Conservation (phyloP, 2,888 invertebrate species). For the Mythimna loreyi region DNA sequence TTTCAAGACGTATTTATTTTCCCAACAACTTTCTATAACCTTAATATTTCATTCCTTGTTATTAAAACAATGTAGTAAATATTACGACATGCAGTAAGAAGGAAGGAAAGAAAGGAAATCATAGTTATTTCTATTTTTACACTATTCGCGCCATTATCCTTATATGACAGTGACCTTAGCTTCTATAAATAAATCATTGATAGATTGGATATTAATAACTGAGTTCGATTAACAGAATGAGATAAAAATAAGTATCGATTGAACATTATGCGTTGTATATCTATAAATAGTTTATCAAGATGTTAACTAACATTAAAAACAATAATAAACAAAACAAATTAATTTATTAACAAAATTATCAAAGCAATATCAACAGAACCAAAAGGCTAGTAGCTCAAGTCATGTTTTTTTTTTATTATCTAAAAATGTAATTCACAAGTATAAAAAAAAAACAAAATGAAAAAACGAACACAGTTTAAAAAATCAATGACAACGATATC, state of each 20-base stretch:
- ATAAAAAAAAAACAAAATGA: background rate
- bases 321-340: background rate
- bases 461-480: background rate
- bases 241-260: conserved; percentile 13
- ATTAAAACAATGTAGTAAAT: conserved; percentile 3
- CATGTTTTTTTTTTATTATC: too few relatives aligned
- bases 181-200: conserved; percentile 32
- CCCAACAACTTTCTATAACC: conserved; percentile 42
- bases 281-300: background rate
- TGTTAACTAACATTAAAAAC: background rate
- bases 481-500: conserved; percentile 12
- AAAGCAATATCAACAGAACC: background rate
- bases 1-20: conserved; percentile 13
- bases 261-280: background rate
- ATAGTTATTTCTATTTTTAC: conserved; percentile 51
- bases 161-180: conserved; percentile 59
- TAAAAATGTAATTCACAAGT: too few relatives aligned
- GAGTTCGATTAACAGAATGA: conserved; percentile 7
- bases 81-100: conserved; percentile 1
- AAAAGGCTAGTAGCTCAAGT: too few relatives aligned
- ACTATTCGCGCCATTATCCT: conserved; percentile 60
- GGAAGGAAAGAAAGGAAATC: conserved; percentile 49
- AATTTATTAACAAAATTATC: background rate
- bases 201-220: conserved; percentile 1
- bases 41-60: conserved; percentile 21